These are phyloP conservation scores for Salvelinus sp. DNA, from an alignment of 2,113 vertebrate genomes.

Conservation along the genomic window DNA sequence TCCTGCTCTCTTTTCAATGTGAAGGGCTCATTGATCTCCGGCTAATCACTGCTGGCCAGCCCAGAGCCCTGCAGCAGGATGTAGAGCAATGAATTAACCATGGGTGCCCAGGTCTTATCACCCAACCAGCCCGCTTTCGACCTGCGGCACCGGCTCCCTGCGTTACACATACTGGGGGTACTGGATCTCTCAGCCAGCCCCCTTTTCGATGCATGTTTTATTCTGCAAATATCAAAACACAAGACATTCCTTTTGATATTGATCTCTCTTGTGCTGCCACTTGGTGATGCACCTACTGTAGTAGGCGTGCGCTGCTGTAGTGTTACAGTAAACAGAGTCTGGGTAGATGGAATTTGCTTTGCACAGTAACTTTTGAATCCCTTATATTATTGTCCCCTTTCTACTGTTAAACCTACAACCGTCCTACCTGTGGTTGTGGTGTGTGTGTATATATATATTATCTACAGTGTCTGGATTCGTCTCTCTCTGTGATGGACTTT, in stretches of 20 bases:
- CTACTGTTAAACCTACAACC: no score
- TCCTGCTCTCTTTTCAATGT: background rate
- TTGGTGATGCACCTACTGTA: conserved; percentile 23
- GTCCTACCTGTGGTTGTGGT: no score
- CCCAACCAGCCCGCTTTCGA: conserved; percentile 16
- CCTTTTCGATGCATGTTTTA: conserved; percentile 38
- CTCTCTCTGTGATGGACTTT: background rate
- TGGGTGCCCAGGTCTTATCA: conserved; percentile 23
- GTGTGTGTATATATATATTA: no score
- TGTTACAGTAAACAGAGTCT: conserved; percentile 17
- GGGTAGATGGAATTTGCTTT: background rate
- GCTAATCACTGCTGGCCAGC: conserved; percentile 18
- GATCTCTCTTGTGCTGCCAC: conserved; percentile 30
- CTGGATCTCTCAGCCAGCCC: conserved; percentile 12
- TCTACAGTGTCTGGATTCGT: no score
- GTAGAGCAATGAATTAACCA: conserved; percentile 41
- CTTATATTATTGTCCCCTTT: no score
- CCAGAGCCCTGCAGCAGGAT: background rate
- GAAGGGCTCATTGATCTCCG: conserved; percentile 34
- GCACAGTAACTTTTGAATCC: no score
- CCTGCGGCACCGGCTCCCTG: conserved; percentile 5
- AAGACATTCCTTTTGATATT: conserved; percentile 48
- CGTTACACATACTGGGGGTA: background rate
- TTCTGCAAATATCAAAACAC: conserved; percentile 43
- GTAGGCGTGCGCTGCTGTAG: conserved; percentile 6